These are phyloP conservation scores for Himalopsyche japonica DNA, from an alignment of 2,888 invertebrate genomes.

Conservation along the genomic window DNA sequence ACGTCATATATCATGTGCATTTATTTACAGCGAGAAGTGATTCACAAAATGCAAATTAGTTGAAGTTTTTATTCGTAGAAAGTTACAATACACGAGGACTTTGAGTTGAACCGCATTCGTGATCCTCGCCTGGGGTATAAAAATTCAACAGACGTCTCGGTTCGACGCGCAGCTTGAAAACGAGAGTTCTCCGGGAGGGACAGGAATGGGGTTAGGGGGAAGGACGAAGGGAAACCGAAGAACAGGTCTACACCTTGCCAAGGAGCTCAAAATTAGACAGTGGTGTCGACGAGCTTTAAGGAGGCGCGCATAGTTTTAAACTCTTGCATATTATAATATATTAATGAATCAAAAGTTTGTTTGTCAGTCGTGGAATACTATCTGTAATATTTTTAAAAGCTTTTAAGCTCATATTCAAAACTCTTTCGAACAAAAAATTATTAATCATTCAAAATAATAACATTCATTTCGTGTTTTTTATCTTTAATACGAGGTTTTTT, in stretches of 20 bases:
- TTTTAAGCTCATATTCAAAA: too few species aligned
- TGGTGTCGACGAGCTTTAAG: not conserved
- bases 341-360: too few species aligned
- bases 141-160: not conserved
- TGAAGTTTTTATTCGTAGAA: not conserved
- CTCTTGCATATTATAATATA: too few species aligned
- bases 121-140: not conserved
- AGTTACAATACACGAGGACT: not conserved
- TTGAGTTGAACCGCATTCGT: not conserved
- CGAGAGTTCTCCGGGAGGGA: not conserved
- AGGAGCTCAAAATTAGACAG: not conserved
- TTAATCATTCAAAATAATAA: too few species aligned
- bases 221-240: not conserved
- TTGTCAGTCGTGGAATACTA: too few species aligned
- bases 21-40: too few species aligned
- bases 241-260: not conserved
- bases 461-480: too few species aligned
- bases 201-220: not conserved
- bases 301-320: too few species aligned
- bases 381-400: too few species aligned
- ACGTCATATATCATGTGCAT: too few species aligned
- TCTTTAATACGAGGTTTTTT: too few species aligned
- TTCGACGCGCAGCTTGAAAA: not conserved
- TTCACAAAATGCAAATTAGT: not conserved
- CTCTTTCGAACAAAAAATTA: too few species aligned